These are phyloP conservation scores for Dascyllus trimaculatus DNA, from an alignment of 2,113 vertebrate genomes.

Conservation along the genomic window DNA sequence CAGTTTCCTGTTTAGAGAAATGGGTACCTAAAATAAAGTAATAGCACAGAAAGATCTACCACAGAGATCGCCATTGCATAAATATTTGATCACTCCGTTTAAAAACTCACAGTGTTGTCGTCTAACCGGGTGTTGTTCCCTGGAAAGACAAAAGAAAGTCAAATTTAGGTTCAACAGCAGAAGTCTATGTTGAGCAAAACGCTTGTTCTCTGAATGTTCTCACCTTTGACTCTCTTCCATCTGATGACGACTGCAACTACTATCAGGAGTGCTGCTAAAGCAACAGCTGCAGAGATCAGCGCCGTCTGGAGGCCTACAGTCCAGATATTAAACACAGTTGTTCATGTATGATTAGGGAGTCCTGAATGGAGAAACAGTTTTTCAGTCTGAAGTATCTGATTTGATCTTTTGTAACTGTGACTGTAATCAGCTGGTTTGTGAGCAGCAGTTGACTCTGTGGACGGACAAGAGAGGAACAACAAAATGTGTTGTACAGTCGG, in stretches of 20 bases:
- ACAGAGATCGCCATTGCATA: background rate
- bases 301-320: too few species aligned
- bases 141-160: background rate
- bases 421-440: too few species aligned
- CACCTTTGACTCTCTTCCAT: background rate
- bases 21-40: background rate
- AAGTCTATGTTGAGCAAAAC: too few species aligned
- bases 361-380: too few species aligned
- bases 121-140: background rate
- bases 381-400: too few species aligned
- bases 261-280: background rate
- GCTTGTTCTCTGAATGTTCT: too few species aligned
- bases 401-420: too few species aligned
- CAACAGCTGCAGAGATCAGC: background rate
- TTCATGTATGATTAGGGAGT: too few species aligned
- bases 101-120: constrained; percentile 1
- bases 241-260: background rate
- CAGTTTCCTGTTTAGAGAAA: background rate
- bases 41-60: background rate
- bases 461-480: too few species aligned
- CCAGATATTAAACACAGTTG: too few species aligned
- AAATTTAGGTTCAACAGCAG: background rate
- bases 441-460: too few species aligned
- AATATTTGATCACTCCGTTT: background rate
- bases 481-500: too few species aligned